Conservation (phyloP, 1,140 invertebrate genomes). For the Eciton burchellii region DNA sequence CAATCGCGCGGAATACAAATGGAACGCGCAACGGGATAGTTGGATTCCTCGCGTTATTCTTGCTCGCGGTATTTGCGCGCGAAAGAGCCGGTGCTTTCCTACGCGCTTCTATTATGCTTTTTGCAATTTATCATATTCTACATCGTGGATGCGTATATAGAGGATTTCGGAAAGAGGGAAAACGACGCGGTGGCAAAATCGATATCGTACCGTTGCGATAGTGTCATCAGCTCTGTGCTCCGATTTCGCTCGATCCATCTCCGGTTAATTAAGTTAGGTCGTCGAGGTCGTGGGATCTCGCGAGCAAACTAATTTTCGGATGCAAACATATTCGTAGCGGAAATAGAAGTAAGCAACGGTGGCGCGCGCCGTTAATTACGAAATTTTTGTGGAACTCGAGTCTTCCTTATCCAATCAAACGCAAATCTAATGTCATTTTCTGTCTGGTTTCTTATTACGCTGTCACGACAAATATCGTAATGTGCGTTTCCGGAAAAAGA, state of each 20-base stretch:
- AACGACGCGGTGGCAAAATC: background rate
- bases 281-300: background rate
- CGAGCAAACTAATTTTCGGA: constrained; percentile 23
- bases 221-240: background rate
- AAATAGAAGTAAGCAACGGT: background rate
- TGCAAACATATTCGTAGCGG: background rate
- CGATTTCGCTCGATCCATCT: background rate
- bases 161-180: background rate
- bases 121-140: constrained; percentile 12
- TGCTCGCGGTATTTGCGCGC: background rate
- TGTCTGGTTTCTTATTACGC: background rate
- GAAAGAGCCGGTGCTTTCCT: constrained; percentile 7
- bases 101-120: background rate
- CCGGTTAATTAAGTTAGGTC: constrained; percentile 35
- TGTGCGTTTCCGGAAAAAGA: background rate
- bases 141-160: background rate
- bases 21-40: background rate
- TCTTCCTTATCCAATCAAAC: background rate
- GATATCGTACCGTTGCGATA: background rate
- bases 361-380: background rate
- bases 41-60: background rate
- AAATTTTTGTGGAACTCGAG: background rate
- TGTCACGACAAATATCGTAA: background rate
- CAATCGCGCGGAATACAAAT: constrained; percentile 15
- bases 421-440: background rate